phyloP scores from a whole-genome alignment of 2,888 invertebrate genomes.

The Eristalis intricaria region DNA sequence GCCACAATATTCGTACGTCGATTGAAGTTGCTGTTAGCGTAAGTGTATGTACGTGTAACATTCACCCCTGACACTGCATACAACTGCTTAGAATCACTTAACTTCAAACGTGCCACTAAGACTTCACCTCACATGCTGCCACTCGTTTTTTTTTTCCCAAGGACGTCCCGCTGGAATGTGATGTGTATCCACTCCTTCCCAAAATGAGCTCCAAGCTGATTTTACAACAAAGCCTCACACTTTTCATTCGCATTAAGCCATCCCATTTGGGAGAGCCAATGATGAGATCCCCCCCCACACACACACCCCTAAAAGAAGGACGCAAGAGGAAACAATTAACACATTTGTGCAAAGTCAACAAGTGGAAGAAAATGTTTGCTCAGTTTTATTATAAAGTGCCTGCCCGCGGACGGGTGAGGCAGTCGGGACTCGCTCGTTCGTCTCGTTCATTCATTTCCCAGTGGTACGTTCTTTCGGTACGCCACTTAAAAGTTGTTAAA shows the following conservation, averaged over 20 bases:
- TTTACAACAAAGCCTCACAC: slow-evolving; percentile 42
- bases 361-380: slow-evolving; percentile 68
- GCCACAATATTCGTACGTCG: too few relatives aligned
- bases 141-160: too few relatives aligned
- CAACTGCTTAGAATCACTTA: slow-evolving; percentile 18
- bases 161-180: slow-evolving; percentile 9
- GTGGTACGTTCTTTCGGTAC: slow-evolving; percentile 10
- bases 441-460: neutral
- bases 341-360: slow-evolving; percentile 70
- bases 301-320: slow-evolving; percentile 6
- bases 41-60: too few relatives aligned
- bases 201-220: slow-evolving; percentile 49
- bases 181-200: slow-evolving; percentile 8
- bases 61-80: too few relatives aligned
- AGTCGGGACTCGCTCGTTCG: neutral
- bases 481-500: slow-evolving; percentile 50
- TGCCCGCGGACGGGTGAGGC: neutral
- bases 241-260: slow-evolving; percentile 54
- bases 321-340: slow-evolving; percentile 68
- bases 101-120: slow-evolving; percentile 7
- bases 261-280: slow-evolving; percentile 12
- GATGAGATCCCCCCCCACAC: neutral
- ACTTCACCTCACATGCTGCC: neutral
- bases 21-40: too few relatives aligned
- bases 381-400: slow-evolving; percentile 65